These are phyloP conservation scores for Parnassius smintheus DNA, from an alignment of 2,888 invertebrate genomes.

Conservation along the genomic window DNA sequence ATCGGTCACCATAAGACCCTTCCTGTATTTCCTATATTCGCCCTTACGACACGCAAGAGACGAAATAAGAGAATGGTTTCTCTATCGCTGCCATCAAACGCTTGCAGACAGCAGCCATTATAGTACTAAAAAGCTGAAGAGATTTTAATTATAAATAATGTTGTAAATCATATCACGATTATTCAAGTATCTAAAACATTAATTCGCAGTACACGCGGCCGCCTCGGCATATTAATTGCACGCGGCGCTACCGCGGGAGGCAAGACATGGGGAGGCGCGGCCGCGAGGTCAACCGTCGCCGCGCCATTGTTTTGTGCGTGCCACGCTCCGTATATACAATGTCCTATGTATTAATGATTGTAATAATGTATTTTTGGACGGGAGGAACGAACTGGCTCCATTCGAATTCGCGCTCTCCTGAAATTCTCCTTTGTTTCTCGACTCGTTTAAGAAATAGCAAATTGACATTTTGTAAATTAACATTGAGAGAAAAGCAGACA, in stretches of 20 bases:
- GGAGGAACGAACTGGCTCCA: constrained; percentile 23
- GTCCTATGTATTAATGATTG: constrained; percentile 29
- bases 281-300: constrained; percentile 79
- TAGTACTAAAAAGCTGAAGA: no score
- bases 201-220: constrained; percentile 61
- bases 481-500: constrained; percentile 21
- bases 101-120: no score
- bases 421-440: constrained; percentile 26
- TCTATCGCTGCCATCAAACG: no score
- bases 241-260: constrained; percentile 78
- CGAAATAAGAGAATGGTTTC: no score
- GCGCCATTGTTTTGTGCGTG: constrained; percentile 79
- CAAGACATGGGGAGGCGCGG: constrained; percentile 69
- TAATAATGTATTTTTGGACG: constrained; percentile 29
- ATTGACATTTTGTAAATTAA: constrained; percentile 27
- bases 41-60: no score
- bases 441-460: constrained; percentile 23
- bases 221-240: constrained; percentile 82
- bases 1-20: no score
- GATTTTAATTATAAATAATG: neutral
- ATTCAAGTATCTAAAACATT: constrained; percentile 46
- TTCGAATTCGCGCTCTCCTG: constrained; percentile 24
- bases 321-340: constrained; percentile 49
- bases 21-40: no score
- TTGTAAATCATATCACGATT: neutral